Conservation (phyloP, 1,140 invertebrate genomes). For the Drosophila pallidifrons region DNA sequence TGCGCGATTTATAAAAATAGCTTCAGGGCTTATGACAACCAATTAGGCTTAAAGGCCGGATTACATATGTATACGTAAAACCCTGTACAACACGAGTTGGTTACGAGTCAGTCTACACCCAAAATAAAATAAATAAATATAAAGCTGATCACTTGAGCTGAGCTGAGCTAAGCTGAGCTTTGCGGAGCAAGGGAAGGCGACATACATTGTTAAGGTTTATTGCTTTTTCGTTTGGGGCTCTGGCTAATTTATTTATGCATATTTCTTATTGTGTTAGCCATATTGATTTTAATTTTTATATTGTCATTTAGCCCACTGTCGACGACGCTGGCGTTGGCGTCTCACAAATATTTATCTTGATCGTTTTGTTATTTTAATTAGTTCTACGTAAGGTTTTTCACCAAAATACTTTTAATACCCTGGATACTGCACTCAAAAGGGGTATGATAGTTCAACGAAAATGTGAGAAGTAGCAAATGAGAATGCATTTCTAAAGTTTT, state of each 20-base stretch:
- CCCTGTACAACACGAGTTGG: background rate
- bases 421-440: background rate
- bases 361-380: constrained; percentile 80
- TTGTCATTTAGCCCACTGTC: constrained; percentile 64
- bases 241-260: constrained; percentile 75
- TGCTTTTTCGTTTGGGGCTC: constrained; percentile 12
- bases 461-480: background rate
- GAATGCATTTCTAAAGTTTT: no score
- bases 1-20: constrained; percentile 45
- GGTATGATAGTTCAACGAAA: background rate
- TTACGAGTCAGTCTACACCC: background rate
- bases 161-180: background rate
- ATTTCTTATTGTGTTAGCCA: constrained; percentile 25
- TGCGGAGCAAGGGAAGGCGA: no score
- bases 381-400: constrained; percentile 46
- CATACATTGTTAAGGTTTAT: constrained; percentile 51
- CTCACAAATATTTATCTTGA: constrained; percentile 61
- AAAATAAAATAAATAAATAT: background rate
- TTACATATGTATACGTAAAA: constrained; percentile 56
- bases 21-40: constrained; percentile 30
- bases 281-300: constrained; percentile 72
- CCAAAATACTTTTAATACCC: constrained; percentile 9
- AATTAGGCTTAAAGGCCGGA: constrained; percentile 45
- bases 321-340: constrained; percentile 55
- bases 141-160: constrained; percentile 2